phyloP scores from a whole-genome alignment of 1,140 invertebrate species.

The Drosophila ficusphila region DNA sequence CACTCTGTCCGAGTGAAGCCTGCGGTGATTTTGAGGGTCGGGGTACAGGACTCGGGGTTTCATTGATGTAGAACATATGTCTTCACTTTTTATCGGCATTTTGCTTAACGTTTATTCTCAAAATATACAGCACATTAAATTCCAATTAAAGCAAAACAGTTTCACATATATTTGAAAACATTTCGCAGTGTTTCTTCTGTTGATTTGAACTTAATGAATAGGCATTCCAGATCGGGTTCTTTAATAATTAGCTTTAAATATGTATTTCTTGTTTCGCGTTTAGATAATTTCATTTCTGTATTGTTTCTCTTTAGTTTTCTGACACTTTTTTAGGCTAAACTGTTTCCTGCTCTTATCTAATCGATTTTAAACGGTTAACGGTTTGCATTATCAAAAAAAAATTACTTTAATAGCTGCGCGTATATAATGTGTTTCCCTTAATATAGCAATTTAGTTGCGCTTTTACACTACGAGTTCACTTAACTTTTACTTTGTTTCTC shows the following conservation, averaged over 20 bases:
- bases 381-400: constrained; percentile 35
- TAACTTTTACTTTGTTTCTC: constrained; percentile 34
- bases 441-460: constrained; percentile 36
- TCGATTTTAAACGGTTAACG: constrained; percentile 49
- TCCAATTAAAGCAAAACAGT: constrained; percentile 10
- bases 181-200: constrained; percentile 7
- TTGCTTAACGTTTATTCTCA: constrained; percentile 4
- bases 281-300: constrained; percentile 10
- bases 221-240: constrained; percentile 12
- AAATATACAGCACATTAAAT: constrained; percentile 25
- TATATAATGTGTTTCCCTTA: constrained; percentile 30
- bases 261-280: constrained; percentile 4
- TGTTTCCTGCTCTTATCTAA: background rate
- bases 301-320: background rate
- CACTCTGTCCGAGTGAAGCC: background rate
- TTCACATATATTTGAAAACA: constrained; percentile 10
- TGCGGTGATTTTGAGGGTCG: background rate
- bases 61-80: background rate
- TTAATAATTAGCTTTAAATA: constrained; percentile 37
- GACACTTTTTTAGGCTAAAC: constrained; percentile 15
- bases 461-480: constrained; percentile 39
- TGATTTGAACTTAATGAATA: constrained; percentile 28
- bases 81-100: constrained; percentile 1
- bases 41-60: background rate
- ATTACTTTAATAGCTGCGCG: constrained; percentile 26